Evolutionary conservation across 53 echinoderm and acorn worm species (phyloP), one percentile per base, ranked within the genome.

Genomic region (Astropecten irregularis): DNA sequence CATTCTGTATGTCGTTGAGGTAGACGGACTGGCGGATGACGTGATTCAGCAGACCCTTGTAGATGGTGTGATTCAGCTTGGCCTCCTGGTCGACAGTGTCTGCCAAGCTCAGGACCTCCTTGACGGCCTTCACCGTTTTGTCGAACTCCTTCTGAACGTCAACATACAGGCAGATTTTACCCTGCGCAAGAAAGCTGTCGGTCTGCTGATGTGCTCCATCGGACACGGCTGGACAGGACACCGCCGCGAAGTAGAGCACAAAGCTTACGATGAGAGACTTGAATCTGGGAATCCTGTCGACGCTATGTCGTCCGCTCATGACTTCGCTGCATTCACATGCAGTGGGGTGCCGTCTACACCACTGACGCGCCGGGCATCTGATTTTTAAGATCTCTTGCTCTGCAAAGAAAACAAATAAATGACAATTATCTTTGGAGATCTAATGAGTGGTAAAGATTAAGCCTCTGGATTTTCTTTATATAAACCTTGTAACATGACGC

Each of bases 21-120:
- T 57, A 55, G 36, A 13, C 37, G 26, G 74, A 40, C 37, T 40
- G 37, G 2, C 56, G 15, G 25, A 74, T 55, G 25, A 73, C 54
- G 23, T 55, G 53, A 23, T 73, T 73, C 54, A 73, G 56, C 34
- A 73, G 36, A 8, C 57, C 57, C 39, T 74, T 74, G 74, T 57
- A 74, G 55, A 74, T 74, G 57, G 74, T 74, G 1, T 15, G 74
- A 38, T 74, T 74, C 25, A 74, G 36, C 15, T 57, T 74, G n/a
- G n/a, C n/a, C 55, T 74, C 56, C 20, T 57, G 74, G 8, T 37
- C 56, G 37, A 14, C 3, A 3, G 18, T 9, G 55, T 74, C 74
- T 0, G 56, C 33, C 2, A 55, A 3, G 42, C 6, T 42, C 56
- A 74, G 42, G 15, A 74, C 28, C 1, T 23, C 23, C 15, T 38